Percentiles rank a stretch among this genome's conserved stretches.
Evolutionary conservation across 23 tunicate genomes (phyloP).

Genomic region (Phallusia fumigata): DNA sequence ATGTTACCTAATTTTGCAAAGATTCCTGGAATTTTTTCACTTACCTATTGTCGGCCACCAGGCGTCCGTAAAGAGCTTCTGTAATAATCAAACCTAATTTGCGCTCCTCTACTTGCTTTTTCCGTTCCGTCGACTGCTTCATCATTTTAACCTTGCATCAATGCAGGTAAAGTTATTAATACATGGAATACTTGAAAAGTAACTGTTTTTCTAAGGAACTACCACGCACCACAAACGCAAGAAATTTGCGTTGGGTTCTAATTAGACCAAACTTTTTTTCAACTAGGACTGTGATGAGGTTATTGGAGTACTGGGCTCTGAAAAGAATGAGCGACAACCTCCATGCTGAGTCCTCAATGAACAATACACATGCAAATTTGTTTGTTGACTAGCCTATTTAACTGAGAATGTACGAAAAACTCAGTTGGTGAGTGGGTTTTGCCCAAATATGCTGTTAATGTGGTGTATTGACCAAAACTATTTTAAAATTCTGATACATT

Average conservation of each 20-base stretch:
- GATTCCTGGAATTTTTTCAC: not conserved
- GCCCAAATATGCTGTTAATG: no score
- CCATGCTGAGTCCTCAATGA: conserved; percentile 24
- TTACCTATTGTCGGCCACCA: conserved; percentile 49
- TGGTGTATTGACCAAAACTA: no score
- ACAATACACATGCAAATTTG: not conserved
- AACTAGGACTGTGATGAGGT: conserved; percentile 21
- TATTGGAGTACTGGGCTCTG: conserved; percentile 28
- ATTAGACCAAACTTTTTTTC: not conserved
- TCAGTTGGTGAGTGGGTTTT: no score
- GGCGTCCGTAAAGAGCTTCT: conserved; percentile 89
- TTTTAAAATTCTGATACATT: not conserved
- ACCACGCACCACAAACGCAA: conserved; percentile 22
- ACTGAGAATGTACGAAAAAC: no score
- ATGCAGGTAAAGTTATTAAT: not conserved
- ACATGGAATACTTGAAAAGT: not conserved
- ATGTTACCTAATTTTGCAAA: not conserved
- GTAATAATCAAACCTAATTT: conserved; percentile 64
- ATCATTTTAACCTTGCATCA: conserved; percentile 62
- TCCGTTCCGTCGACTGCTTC: conserved; percentile 68
- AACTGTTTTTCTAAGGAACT: not conserved
- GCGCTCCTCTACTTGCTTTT: conserved; percentile 48
- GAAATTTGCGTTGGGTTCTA: not conserved
- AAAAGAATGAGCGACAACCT: not conserved
- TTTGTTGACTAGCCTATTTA: no score